phyloP scores from a whole-genome alignment of 2,888 invertebrate genomes.

The Gasteruption jaculator region DNA sequence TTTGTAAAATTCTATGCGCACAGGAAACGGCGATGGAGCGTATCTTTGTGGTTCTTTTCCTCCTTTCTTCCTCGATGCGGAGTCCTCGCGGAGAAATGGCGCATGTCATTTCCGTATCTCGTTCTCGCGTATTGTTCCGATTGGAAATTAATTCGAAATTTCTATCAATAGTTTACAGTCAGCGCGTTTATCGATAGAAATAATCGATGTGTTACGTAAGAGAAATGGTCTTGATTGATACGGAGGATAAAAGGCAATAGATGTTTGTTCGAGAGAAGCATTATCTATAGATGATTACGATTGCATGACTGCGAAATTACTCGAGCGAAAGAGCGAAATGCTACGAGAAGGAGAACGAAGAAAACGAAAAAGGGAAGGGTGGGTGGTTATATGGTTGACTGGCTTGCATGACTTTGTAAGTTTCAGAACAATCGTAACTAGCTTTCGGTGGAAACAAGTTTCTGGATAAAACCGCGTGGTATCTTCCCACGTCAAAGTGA shows the following conservation, averaged over 20 bases:
- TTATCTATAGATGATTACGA: constrained; percentile 43
- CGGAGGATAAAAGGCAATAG: constrained; percentile 4
- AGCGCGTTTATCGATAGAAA: too few relatives aligned
- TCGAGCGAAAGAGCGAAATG: constrained; percentile 17
- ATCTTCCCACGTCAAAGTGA: constrained; percentile 52
- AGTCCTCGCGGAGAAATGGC: constrained; percentile 17
- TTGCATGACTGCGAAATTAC: constrained; percentile 48
- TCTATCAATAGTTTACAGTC: too few relatives aligned
- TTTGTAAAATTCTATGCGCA: constrained; percentile 20
- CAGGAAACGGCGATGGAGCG: constrained; percentile 27
- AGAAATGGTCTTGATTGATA: too few relatives aligned
- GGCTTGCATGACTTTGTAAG: constrained; percentile 47
- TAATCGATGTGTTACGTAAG: too few relatives aligned
- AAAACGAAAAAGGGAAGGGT: constrained; percentile 12
- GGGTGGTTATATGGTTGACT: constrained; percentile 18
- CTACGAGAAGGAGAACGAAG: constrained; percentile 4
- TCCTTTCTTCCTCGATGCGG: constrained; percentile 3
- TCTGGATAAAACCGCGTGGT: constrained; percentile 42
- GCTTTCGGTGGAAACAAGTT: constrained; percentile 42
- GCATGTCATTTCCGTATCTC: background rate
- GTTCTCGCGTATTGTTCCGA: too few relatives aligned
- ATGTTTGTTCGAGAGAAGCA: constrained; percentile 31
- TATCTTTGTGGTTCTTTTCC: constrained; percentile 12
- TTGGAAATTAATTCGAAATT: too few relatives aligned
- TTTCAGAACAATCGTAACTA: constrained; percentile 50